phyloP scores from a whole-genome alignment of 2,888 invertebrate genomes.

The Noctua janthe region DNA sequence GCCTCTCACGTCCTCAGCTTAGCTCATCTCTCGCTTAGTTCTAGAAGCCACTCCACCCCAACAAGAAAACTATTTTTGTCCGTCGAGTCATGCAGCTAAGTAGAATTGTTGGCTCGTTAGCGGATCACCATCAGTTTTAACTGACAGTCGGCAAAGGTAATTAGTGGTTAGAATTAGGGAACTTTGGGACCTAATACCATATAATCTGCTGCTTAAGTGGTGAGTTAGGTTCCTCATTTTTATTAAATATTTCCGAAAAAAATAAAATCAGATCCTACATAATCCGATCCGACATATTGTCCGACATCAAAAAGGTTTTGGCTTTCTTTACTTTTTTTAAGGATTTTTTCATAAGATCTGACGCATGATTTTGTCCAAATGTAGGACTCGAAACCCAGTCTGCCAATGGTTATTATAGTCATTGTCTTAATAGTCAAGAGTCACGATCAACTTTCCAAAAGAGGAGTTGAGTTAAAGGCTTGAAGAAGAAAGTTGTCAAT shows the following conservation, averaged over 20 bases:
- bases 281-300: background rate
- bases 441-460: background rate
- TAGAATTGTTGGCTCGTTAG: constrained; percentile 69
- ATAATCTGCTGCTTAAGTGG: background rate
- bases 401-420: background rate
- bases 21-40: constrained; percentile 31
- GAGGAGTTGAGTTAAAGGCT: too few species aligned
- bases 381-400: background rate
- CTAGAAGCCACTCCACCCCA: constrained; percentile 31
- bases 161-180: constrained; percentile 58
- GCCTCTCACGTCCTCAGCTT: background rate
- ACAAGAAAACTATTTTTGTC: constrained; percentile 65
- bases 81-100: constrained; percentile 71
- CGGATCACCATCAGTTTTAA: constrained; percentile 67
- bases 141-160: constrained; percentile 68
- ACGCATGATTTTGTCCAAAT: too few species aligned
- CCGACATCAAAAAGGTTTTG: background rate
- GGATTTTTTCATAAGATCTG: too few species aligned
- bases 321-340: background rate
- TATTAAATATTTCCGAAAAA: too few species aligned
- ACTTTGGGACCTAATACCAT: constrained; percentile 34
- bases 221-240: too few species aligned
- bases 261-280: background rate
- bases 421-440: background rate
- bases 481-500: background rate